Percentiles rank a stretch among this genome's conserved stretches.
These are phyloP conservation scores for Agonopterix heracliana DNA, from an alignment of 2,888 invertebrate species.

Conservation along the genomic window DNA sequence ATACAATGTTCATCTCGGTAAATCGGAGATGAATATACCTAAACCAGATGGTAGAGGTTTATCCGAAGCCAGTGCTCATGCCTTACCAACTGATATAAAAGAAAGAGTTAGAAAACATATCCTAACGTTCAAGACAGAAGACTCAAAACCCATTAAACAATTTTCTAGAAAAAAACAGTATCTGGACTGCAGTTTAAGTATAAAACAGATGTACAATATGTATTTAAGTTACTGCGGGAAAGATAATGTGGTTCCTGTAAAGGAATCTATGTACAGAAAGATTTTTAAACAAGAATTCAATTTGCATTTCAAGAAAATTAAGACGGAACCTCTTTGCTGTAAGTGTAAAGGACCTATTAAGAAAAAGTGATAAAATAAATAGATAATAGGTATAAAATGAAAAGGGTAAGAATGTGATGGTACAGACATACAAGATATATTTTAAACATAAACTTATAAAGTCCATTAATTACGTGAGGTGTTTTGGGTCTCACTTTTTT, in stretches of 20 bases:
- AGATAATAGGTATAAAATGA: no score
- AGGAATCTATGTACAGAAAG: conserved; percentile 68
- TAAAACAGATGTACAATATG: conserved; percentile 61
- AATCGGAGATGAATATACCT: conserved; percentile 61
- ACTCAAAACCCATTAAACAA: conserved; percentile 49
- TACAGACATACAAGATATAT: no score
- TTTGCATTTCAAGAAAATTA: conserved; percentile 52
- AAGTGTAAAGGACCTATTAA: conserved; percentile 57
- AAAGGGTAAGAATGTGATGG: no score
- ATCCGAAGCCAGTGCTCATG: conserved; percentile 50
- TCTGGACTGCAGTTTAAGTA: conserved; percentile 42
- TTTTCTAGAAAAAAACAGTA: conserved; percentile 58
- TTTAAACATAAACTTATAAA: no score
- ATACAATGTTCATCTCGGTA: conserved; percentile 62
- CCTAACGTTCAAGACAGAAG: conserved; percentile 45
- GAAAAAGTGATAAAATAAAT: conserved; percentile 35
- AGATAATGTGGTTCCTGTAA: conserved; percentile 41
- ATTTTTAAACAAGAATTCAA: conserved; percentile 63
- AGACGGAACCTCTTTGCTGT: conserved; percentile 47
- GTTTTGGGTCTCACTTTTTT: no score
- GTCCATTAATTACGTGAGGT: no score
- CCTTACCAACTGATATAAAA: conserved; percentile 49
- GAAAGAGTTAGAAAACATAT: conserved; percentile 58
- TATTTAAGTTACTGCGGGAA: conserved; percentile 47
- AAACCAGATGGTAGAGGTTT: conserved; percentile 63